Base-by-base conservation (phyloP, 1,140 invertebrate species). In the Orius insidiosus region DNA sequence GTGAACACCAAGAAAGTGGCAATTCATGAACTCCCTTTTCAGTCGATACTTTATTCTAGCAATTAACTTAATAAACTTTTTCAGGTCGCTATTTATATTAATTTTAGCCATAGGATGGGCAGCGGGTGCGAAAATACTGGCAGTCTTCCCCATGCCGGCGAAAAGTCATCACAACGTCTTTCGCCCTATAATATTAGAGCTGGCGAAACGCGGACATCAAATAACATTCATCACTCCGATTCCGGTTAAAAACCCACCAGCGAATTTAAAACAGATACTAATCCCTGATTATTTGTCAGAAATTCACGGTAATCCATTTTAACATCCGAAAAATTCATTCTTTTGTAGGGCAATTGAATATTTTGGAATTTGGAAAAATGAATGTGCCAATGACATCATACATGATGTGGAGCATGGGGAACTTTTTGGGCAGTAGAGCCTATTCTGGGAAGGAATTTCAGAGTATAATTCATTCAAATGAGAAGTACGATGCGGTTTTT, bases 111-210 rank as follows among this genome's bases (percentile, higher is more conserved):
- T 40, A 10, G 2, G 15, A 40, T 40, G 13, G n/a, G 19, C 31
- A 5, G 40, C 33, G n/a, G 34, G 32, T 3, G 41, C 48, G 0
- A 44, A 18, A 18, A 57, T 60, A 39, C 38, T 61, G 18, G 48
- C 50, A 10, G 45, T 60, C 11, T 36, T 53, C 11, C 50, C 58
- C 4, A 30, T 57, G 11, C 48, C 53, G 7, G 42, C 51, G 1
- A 53, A 48, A 45, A 61, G 59, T 48, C 58, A 60, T 42, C 56
- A 55, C 18, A 54, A 54, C 45, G 52, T 59, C 11, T 54, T 58
- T 44, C 41, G 46, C n/a, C 55, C 57, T 6, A 45, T 62, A n/a
- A 50, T 56, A 2, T 51, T 37, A 30, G 55, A 52, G 35, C 45
- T 63, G 39, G 55, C 54, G 0, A 39, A 40, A 1, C 54, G 53